Conservation (phyloP, 2,888 invertebrate genomes). For the Steinernema scapterisci region DNA sequence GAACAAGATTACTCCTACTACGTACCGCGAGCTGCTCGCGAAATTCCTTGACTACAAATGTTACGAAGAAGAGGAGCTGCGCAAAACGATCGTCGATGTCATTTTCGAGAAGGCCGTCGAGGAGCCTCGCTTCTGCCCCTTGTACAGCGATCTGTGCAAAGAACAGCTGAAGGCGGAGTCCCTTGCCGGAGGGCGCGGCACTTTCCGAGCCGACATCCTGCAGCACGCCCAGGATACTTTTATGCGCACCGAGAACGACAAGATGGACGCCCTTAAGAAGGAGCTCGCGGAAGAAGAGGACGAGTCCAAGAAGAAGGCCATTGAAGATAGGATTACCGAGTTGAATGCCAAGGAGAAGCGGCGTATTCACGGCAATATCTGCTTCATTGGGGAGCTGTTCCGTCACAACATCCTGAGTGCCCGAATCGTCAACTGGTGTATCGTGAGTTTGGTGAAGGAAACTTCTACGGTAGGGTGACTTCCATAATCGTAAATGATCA, state of each 20-base stretch:
- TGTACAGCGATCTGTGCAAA: conserved; percentile 51
- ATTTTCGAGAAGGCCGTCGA: conserved; percentile 40
- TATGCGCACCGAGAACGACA: conserved; percentile 17
- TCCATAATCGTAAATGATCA: not conserved
- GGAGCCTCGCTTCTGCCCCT: conserved; percentile 49
- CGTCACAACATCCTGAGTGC: conserved; percentile 5
- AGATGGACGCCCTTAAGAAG: conserved; percentile 11
- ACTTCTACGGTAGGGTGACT: not conserved
- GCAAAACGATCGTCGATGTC: conserved; percentile 38
- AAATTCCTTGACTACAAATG: conserved; percentile 42
- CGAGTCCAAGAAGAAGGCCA: conserved; percentile 39
- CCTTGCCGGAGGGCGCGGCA: conserved; percentile 34
- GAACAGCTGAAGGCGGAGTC: conserved; percentile 38
- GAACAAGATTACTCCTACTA: conserved; percentile 53
- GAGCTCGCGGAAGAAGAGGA: conserved; percentile 28
- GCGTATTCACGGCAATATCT: conserved; percentile 40
- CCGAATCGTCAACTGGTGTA: not conserved
- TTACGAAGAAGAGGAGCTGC: conserved; percentile 34
- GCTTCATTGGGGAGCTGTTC: conserved; percentile 51
- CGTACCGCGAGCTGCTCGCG: conserved; percentile 40
- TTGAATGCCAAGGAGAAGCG: conserved; percentile 38
- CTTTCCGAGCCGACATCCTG: conserved; percentile 41
- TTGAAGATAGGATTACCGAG: conserved; percentile 34
- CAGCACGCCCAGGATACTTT: conserved; percentile 44
- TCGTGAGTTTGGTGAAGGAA: not conserved